These are phyloP conservation scores for Patella vulgata DNA, from an alignment of 1,140 invertebrate species.

Conservation along the genomic window DNA sequence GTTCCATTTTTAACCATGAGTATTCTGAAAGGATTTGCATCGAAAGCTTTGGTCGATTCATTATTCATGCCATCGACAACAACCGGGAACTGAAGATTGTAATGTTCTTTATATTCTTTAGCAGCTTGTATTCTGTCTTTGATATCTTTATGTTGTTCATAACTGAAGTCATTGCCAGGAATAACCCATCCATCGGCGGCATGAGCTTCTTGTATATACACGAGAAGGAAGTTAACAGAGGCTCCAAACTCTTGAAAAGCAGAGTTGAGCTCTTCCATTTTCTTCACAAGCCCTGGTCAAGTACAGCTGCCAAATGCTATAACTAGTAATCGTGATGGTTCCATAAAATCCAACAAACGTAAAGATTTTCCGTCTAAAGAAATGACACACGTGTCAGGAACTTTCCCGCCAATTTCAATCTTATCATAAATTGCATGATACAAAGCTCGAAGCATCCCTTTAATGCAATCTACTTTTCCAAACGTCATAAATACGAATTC, in stretches of 20 bases:
- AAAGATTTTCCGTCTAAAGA: constrained; percentile 18
- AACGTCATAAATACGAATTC: too few relatives aligned
- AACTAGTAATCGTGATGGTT: constrained; percentile 40
- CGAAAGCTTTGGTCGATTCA: too few relatives aligned
- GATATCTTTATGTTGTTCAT: constrained; percentile 27
- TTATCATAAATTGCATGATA: not conserved
- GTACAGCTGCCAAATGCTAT: constrained; percentile 55
- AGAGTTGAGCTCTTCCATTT: constrained; percentile 33
- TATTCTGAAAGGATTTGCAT: too few relatives aligned
- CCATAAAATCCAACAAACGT: constrained; percentile 37
- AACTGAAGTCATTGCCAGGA: not conserved
- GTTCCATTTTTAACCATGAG: too few relatives aligned
- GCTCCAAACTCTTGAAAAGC: constrained; percentile 35
- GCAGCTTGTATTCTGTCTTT: constrained; percentile 33
- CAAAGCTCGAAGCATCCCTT: too few relatives aligned
- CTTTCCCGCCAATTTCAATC: constrained; percentile 8
- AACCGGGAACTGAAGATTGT: too few relatives aligned
- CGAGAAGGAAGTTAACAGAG: constrained; percentile 42
- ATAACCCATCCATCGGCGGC: constrained; percentile 39
- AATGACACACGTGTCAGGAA: constrained; percentile 23
- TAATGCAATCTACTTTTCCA: too few relatives aligned
- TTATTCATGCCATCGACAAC: too few relatives aligned
- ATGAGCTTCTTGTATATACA: constrained; percentile 53
- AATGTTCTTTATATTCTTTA: too few relatives aligned
- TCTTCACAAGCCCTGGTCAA: constrained; percentile 50